Percentiles rank a stretch among this genome's conserved stretches.
Conservation (phyloP, 2,888 invertebrate species). For the Taenaris catops region DNA sequence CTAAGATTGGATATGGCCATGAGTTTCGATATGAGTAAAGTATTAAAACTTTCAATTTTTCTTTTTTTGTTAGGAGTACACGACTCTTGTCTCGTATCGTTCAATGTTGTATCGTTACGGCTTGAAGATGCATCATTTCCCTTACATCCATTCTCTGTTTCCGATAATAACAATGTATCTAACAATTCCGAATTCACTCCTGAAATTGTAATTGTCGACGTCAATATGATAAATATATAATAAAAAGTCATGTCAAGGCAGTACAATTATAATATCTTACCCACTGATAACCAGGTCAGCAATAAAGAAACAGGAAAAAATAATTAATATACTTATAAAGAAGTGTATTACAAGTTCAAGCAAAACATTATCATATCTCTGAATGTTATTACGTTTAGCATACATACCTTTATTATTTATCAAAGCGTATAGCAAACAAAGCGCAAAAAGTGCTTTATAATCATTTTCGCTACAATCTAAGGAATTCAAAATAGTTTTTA, state of each 20-base stretch:
- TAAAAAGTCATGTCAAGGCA: no score
- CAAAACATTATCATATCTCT: constrained; percentile 1
- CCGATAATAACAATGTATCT: constrained; percentile 87
- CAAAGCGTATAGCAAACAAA: constrained; percentile 95
- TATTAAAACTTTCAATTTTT: constrained; percentile 86
- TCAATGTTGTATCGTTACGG: constrained; percentile 26
- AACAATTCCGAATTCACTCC: constrained; percentile 91
- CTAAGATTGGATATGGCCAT: constrained; percentile 90
- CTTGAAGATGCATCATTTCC: constrained; percentile 5
- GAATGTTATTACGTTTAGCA: background rate
- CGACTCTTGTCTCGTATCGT: constrained; percentile 39
- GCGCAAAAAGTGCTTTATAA: constrained; percentile 93
- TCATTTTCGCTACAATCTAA: constrained; percentile 96
- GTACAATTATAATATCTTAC: constrained; percentile 46
- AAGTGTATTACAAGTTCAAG: background rate
- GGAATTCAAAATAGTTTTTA: constrained; percentile 93
- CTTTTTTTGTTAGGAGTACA: constrained; percentile 39
- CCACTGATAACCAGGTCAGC: constrained; percentile 54
- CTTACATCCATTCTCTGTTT: constrained; percentile 37
- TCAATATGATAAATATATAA: no score
- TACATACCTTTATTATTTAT: constrained; percentile 93
- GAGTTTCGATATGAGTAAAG: constrained; percentile 89
- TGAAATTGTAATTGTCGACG: constrained; percentile 45
- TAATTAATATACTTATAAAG: constrained; percentile 9
- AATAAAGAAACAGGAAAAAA: constrained; percentile 39